Base-by-base conservation (phyloP, 2,113 vertebrate genomes). In the Lagopus leucura region DNA sequence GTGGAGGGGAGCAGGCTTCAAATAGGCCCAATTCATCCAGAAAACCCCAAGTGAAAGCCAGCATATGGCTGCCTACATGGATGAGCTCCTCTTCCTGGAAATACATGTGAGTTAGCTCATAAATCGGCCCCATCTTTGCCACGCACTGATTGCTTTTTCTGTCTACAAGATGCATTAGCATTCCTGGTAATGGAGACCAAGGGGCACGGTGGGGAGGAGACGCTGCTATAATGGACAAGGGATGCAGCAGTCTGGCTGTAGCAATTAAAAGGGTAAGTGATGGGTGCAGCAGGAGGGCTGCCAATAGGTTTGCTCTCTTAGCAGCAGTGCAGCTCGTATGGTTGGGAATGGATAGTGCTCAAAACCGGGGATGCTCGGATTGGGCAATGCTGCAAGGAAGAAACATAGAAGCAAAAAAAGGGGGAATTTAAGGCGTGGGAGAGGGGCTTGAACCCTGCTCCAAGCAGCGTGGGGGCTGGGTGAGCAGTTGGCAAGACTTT, bases 261-360 rank as follows among this genome's bases (percentile, higher is more conserved):
- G 78, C 78, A 94, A 90, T 95, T 93, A 93, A 82, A 34, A 47
- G 67, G 71, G 74, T 32, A 27, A 2, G 66, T 94, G 84, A 96
- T 25, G 80, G 69, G 45, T 17, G 60, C 66, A 82, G 82, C 60
- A 17, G 75, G 86, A 36, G 4, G 7, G 85, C 84, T n/a, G 43
- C 11, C 64, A 10, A 32, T 64, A 57, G 40, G 40, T 58, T 76
- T 45, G 32, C 13, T 40, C 40, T 77, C 77, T 76, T 36, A 4
- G 18, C 40, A 60, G 17, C 28, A 54, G 71, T 52, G 45, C 24
- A 52, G 57, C 67, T 88, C 40, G 67, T 8, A 3, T 7, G 50
- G 5, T 30, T 12, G 1, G 2, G 21, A 70, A n/a, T 0, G 30
- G 71, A 24, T 7, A 21, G 4, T 5, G 1, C n/a, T 13, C 3